Base-by-base conservation (phyloP, 1,140 invertebrate species). In the Xylocopa sonorina region DNA sequence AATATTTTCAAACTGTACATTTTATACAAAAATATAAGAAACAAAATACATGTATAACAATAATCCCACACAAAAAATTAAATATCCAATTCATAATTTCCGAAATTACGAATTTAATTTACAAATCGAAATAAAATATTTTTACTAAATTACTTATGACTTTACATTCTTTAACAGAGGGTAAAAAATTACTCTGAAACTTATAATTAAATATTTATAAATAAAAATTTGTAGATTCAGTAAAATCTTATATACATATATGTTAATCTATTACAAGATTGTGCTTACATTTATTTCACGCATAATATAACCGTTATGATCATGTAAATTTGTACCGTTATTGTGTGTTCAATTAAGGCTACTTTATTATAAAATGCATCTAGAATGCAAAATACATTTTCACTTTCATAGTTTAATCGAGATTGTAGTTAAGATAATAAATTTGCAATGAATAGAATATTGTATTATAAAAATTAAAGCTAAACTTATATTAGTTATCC, bases 401-500 rank as follows among this genome's bases (percentile, higher is more conserved):
- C 18, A 51, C 3, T 38, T 41, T n/a, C 34, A 16, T 38, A 55
- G 5, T n/a, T 63, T 21, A 41, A 41, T 41, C 41, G 2, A 57
- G 2, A 24, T 32, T 73, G 34, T 1, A 66, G 67, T 75, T 60
- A 75, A 10, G 51, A 24, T 32, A 24, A 27, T 2, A 12, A n/a
- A n/a, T n/a, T 63, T 58, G 2, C 32, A 41, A 14, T 32, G 50
- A 82, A 83, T 48, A 55, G 43, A 69, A 74, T 74, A 79, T 14
- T 55, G 29, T 16, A 14, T 50, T 78, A 68, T 68, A 78, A 83
- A 83, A 83, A 62, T n/a, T 62, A 66, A n/a, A 24, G 53, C 46
- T 68, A 29, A 29, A 57, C 71, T 75, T 75, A 58, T 66, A 75
- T 67, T 18, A 67, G 48, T 48, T 57, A 41, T 80, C 57, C 50